Evolutionary conservation across 2,888 invertebrate genomes (phyloP), one percentile per base, ranked within the genome.

Genomic region (Anthrax anthrax): DNA sequence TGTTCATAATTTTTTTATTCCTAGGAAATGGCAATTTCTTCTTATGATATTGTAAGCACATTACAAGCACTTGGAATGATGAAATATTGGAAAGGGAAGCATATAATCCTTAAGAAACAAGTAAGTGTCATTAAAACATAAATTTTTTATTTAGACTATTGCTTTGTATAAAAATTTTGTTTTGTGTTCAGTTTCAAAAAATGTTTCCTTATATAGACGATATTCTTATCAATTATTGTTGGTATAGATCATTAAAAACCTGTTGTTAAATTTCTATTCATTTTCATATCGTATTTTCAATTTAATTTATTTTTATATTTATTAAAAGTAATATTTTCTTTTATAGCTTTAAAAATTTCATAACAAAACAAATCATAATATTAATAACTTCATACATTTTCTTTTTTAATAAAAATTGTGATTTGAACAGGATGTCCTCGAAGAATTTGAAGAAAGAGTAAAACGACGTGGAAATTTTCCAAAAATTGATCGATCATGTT

Each of bases 81-180:
- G 81, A 96, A 97, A 70, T 97, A 97, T 67, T 97, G 96, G 95
- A 96, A 96, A 70, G 95, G 95, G 50, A 92, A 94, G 67, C 96
- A 96, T 70, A 87, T 96, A 57, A 90, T 96, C 43, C 75, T 96
- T 45, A 94, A 91, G 67, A 88, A 90, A 70, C 87, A 88, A 81
- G 88, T 86, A 57, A 62, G 70, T 54, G 34, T 18, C 18, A 13
- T 9, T 39, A n/a, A n/a, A n/a, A n/a, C n/a, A n/a, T n/a, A n/a
- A n/a, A n/a, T n/a, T n/a, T n/a, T n/a, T n/a, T n/a, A n/a, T n/a
- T n/a, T n/a, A n/a, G n/a, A n/a, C n/a, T n/a, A n/a, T n/a, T n/a
- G n/a, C n/a, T n/a, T n/a, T n/a, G n/a, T n/a, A n/a, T n/a, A n/a
- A n/a, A n/a, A n/a, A n/a, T n/a, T n/a, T n/a, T n/a, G n/a, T n/a